A percentile compares a stretch with the other conserved stretches of the same genome.
These are phyloP conservation scores for Acanthurus tractus DNA, from an alignment of 2,797 vertebrate genomes.

Conservation along the genomic window DNA sequence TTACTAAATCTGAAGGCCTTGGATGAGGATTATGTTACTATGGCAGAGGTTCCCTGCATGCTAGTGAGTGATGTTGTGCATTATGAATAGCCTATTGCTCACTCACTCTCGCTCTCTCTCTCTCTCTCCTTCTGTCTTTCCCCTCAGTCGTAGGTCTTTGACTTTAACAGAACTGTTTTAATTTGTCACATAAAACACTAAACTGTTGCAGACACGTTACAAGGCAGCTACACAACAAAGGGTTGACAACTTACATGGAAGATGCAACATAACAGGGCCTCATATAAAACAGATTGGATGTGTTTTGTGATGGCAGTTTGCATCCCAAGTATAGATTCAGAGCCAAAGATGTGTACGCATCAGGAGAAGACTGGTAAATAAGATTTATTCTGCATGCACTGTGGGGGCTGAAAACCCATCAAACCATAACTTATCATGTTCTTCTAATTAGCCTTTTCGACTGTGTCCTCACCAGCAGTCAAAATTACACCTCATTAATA, in stretches of 20 bases:
- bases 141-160: constrained; percentile 20
- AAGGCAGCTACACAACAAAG: constrained; percentile 19
- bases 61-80: constrained; percentile 39
- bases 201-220: constrained; percentile 28
- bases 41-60: constrained; percentile 61
- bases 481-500: constrained; percentile 69
- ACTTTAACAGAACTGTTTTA: constrained; percentile 35
- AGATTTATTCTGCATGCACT: constrained; percentile 60
- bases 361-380: constrained; percentile 65
- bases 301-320: constrained; percentile 22
- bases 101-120: constrained; percentile 13
- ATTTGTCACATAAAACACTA: constrained; percentile 41
- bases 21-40: constrained; percentile 72
- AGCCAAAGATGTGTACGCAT: constrained; percentile 57
- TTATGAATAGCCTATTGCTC: constrained; percentile 54
- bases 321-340: constrained; percentile 44
- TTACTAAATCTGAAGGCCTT: constrained; percentile 74
- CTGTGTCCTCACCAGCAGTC: constrained; percentile 55
- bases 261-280: constrained; percentile 24
- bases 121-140: too few species aligned
- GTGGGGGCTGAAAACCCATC: constrained; percentile 72
- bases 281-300: constrained; percentile 38
- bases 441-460: constrained; percentile 71
- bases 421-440: constrained; percentile 75
- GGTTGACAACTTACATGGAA: constrained; percentile 32